phyloP scores from a whole-genome alignment of 2,797 vertebrate species.

The Etheostoma nigrum region DNA sequence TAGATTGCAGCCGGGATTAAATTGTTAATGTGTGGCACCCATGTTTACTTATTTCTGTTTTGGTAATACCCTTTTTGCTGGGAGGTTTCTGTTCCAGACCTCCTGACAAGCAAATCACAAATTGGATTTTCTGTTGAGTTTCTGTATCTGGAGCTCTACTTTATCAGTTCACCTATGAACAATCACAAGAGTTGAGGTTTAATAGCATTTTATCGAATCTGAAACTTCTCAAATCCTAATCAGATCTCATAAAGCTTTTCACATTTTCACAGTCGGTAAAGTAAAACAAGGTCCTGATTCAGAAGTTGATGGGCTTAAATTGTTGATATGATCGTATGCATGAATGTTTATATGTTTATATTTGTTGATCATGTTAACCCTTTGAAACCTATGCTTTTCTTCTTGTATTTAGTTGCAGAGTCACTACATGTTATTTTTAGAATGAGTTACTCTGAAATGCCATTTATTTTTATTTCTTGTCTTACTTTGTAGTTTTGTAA shows the following conservation, averaged over 20 bases:
- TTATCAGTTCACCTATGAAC: no score
- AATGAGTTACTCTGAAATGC: no score
- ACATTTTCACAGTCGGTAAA: neutral
- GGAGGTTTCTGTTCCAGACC: neutral
- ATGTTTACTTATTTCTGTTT: slow-evolving; percentile 23
- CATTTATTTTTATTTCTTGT: no score
- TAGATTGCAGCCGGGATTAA: slow-evolving; percentile 1
- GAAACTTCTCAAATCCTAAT: neutral
- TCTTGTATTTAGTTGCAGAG: neutral
- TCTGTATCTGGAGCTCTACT: neutral
- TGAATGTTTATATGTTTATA: neutral
- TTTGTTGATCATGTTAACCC: neutral
- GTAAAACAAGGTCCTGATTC: neutral
- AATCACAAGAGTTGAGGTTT: neutral
- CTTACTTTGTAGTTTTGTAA: no score
- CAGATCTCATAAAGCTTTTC: neutral
- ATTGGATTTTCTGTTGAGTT: neutral
- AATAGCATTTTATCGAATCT: neutral
- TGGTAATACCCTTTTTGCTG: neutral
- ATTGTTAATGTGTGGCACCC: neutral
- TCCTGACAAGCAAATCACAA: slow-evolving; percentile 3
- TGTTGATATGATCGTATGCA: neutral
- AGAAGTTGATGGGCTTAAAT: neutral
- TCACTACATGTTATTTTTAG: no score
- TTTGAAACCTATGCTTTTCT: neutral